These are phyloP conservation scores for Denticeps clupeoides DNA, from an alignment of 2,797 vertebrate species.

Conservation along the genomic window DNA sequence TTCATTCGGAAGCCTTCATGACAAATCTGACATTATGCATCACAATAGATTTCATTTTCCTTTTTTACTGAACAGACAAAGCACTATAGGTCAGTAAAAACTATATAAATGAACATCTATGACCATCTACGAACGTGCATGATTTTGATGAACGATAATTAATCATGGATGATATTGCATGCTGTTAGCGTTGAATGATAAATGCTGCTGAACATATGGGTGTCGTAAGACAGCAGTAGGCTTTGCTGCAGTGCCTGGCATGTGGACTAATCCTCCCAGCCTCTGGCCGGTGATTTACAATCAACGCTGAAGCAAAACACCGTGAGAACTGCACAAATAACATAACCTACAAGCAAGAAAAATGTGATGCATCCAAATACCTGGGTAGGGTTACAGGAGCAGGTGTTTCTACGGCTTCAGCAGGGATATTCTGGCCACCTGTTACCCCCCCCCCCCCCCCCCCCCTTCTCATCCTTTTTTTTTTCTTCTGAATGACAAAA, in stretches of 20 bases:
- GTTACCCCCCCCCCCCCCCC: slow-evolving; percentile 13
- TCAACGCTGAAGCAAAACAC: slow-evolving; percentile 25
- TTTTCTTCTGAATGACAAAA: not conserved
- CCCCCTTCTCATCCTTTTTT: not conserved
- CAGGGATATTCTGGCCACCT: slow-evolving; percentile 39
- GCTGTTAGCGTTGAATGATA: too few species aligned
- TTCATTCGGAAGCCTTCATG: too few species aligned
- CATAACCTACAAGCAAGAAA: slow-evolving; percentile 29
- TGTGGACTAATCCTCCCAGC: not conserved
- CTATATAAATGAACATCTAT: too few species aligned
- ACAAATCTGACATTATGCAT: too few species aligned
- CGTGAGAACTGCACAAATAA: slow-evolving; percentile 30
- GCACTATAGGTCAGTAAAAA: too few species aligned
- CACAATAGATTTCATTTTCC: too few species aligned
- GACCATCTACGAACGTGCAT: too few species aligned
- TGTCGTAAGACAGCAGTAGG: not conserved
- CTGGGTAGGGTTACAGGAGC: slow-evolving; percentile 72
- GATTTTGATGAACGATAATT: too few species aligned
- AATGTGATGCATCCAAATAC: slow-evolving; percentile 60
- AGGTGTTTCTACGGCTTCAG: slow-evolving; percentile 53
- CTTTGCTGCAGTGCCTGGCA: not conserved
- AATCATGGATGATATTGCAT: too few species aligned
- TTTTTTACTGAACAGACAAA: too few species aligned
- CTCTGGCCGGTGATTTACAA: slow-evolving; percentile 11
- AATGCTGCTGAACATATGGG: too few species aligned